Percentiles rank a stretch among this genome's conserved stretches.
Conservation (phyloP, 2,888 invertebrate species). For the Hemithea aestivaria region DNA sequence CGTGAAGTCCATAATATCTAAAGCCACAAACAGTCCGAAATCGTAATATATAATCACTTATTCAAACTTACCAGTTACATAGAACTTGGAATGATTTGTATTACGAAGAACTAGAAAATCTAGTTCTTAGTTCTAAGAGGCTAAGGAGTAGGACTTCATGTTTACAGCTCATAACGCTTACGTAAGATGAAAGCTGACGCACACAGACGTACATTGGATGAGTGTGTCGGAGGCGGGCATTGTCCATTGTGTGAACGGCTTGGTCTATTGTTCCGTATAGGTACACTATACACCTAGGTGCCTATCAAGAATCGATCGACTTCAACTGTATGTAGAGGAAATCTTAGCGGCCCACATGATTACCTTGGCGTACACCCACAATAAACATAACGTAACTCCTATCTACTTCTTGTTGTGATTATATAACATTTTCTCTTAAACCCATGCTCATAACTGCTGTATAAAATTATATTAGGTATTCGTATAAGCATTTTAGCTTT, state of each 20-base stretch:
- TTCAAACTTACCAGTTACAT: not conserved
- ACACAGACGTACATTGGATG: conserved; percentile 61
- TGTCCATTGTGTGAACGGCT: conserved; percentile 74
- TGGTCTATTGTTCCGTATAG: conserved; percentile 66
- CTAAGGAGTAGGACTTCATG: conserved; percentile 28
- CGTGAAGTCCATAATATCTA: too few relatives aligned
- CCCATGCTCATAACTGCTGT: too few relatives aligned
- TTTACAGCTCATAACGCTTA: conserved; percentile 39
- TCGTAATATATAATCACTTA: too few relatives aligned
- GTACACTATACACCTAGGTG: conserved; percentile 40
- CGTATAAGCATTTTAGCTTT: too few relatives aligned
- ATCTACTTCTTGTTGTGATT: too few relatives aligned
- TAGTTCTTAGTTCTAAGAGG: conserved; percentile 1
- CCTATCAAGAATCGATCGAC: conserved; percentile 47
- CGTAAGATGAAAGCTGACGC: conserved; percentile 51
- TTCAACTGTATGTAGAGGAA: conserved; percentile 39
- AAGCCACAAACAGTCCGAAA: too few relatives aligned
- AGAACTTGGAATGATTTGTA: not conserved
- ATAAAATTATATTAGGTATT: too few relatives aligned
- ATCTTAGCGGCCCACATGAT: conserved; percentile 8
- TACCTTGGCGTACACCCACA: too few relatives aligned
- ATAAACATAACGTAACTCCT: too few relatives aligned
- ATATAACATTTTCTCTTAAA: too few relatives aligned
- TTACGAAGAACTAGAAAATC: conserved; percentile 3
- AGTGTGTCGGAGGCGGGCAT: conserved; percentile 65